Evolutionary conservation across 2,888 invertebrate species (phyloP), one percentile per base, ranked within the genome.

Genomic region (Tineola bisselliella): DNA sequence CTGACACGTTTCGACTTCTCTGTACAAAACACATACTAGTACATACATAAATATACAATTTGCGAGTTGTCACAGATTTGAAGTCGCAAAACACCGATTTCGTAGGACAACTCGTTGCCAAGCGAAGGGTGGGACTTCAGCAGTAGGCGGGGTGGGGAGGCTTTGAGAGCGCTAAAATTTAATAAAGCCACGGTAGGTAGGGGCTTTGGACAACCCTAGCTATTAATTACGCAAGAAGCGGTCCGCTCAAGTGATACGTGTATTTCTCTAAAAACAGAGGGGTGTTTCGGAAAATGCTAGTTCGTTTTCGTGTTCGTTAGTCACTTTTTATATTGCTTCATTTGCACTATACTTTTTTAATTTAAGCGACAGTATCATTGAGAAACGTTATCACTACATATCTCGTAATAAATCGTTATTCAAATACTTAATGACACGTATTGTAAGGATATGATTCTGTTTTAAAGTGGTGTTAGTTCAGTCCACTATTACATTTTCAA

Each of bases 141-240:
- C 54, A 62, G 64, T 64, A 64, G 65, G 64, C 3, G 38, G 63
- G 63, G 64, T 67, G 66, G 67, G 67, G 73, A 67, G 68, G 66
- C 69, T 66, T 66, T 69, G 74, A 75, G 76, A 78, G 84, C 84
- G 86, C 86, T 84, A 86, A 86, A 87, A 87, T 87, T 86, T 87
- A 87, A 87, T 87, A 87, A 87, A 86, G 81, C 81, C 70, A 66
- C 65, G 65, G 68, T 60, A 60, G 30, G 67, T 69, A 67, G 62
- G 67, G 67, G 74, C 72, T 71, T 75, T 72, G 81, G 77, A 73
- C 81, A 75, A 75, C 72, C 80, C 76, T 71, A 68, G 71, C 83
- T 77, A 84, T 87, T 84, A 86, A 87, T 87, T 86, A 84, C 83
- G 62, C 52, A 62, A 59, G 62, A 59, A 60, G 33, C 58, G 58